These are phyloP conservation scores for Cyrtonyx montezumae DNA, from an alignment of 2,113 vertebrate genomes.

Conservation along the genomic window DNA sequence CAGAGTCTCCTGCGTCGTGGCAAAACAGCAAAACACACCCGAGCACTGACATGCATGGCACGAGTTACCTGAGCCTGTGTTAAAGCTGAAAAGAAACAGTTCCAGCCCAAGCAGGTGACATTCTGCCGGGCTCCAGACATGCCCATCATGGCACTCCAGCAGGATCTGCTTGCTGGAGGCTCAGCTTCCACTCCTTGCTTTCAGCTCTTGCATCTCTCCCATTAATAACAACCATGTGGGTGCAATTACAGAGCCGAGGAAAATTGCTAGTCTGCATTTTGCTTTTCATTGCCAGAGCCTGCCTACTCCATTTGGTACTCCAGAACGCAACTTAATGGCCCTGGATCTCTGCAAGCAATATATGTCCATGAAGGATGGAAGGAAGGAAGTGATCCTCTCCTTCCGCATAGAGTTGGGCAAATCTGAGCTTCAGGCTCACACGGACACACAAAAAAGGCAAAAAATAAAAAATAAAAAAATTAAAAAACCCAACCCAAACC, in stretches of 20 bases:
- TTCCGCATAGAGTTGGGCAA: background rate
- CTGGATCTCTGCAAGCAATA: background rate
- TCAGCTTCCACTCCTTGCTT: background rate
- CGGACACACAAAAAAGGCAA: background rate
- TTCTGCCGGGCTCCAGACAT: background rate
- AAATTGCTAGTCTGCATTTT: background rate
- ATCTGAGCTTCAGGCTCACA: background rate
- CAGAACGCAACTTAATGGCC: background rate
- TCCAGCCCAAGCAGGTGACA: background rate
- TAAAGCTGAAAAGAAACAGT: rapidly evolving
- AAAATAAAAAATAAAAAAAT: background rate
- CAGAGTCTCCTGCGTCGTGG: background rate
- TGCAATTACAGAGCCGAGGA: background rate
- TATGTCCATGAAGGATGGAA: background rate
- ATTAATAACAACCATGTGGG: background rate
- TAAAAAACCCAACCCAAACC: background rate
- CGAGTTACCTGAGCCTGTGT: rapidly evolving
- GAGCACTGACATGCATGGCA: rapidly evolving
- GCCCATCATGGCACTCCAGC: rapidly evolving
- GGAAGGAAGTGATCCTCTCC: background rate
- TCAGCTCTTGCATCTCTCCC: background rate
- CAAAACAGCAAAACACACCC: background rate
- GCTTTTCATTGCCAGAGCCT: background rate
- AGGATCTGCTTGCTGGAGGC: background rate
- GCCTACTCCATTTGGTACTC: background rate